Base-by-base conservation (phyloP, 64 coral and sea anemone genomes). In the Montipora capricornis region DNA sequence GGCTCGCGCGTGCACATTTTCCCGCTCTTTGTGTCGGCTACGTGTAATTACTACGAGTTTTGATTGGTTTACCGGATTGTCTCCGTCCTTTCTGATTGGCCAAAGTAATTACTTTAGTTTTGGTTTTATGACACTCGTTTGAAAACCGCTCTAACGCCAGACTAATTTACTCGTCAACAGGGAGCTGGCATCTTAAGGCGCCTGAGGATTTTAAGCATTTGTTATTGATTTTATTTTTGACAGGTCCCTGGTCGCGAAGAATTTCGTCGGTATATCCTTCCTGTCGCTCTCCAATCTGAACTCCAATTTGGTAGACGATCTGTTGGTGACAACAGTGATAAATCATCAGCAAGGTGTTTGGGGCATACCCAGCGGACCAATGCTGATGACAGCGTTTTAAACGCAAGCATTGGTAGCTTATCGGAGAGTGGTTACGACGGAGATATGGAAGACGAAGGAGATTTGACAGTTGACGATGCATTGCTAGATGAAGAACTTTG, bases 401-500 rank as follows among this genome's bases (percentile, higher is more conserved):
- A 98, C 50, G 84, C 86, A 61, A 98, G 96, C 74, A 20, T 98
- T 4, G 70, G 93, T 11, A 91, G 92, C 62, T 26, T 95, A 37
- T 98, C 96, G 13, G 96, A 98, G 81, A 92, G 93, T 46, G 96
- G 96, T 85, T 98, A 98, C 44, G 96, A 98, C 5, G 96, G 96
- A 44, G 96, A 98, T 44, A 89, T 91, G 78, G 96, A 98, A 22
- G 96, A 98, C 57, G 96, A 98, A 69, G 96, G 96, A 8, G 96
- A 98, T 6, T 81, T 81, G 64, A 46, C 88, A 17, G 74, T 88
- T 51, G 88, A 92, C 4, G 95, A 97, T 51, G 84, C 48, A 12
- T 83, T 90, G 29, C 49, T 82, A 55, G 93, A 95, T 16, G 96
- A 93, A 14, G 91, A 93, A 20, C 70, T 85, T 2, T 77, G 67